These are phyloP conservation scores for Hyles lineata DNA, from an alignment of 2,888 invertebrate genomes.

Conservation along the genomic window DNA sequence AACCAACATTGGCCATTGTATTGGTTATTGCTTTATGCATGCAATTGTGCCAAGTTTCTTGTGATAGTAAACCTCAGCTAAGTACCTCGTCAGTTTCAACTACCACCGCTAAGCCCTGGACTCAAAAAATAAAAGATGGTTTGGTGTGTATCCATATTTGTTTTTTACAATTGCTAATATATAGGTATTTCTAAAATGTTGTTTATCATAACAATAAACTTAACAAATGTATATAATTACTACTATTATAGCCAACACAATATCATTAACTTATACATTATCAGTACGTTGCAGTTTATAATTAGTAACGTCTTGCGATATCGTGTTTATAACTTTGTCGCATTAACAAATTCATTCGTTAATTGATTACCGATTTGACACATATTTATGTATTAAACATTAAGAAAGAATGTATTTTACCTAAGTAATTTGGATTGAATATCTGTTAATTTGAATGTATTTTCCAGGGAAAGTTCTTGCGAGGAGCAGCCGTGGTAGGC, in stretches of 20 bases:
- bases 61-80: constrained; percentile 32
- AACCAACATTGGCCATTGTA: constrained; percentile 43
- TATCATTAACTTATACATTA: not conserved
- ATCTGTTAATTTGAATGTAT: not conserved
- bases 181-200: no score
- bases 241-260: no score
- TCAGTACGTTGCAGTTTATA: not conserved
- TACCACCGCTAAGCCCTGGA: constrained; percentile 52
- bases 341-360: not conserved
- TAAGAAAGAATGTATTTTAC: not conserved
- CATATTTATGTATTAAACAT: not conserved
- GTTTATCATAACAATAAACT: no score
- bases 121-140: constrained; percentile 57
- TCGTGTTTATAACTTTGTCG: not conserved
- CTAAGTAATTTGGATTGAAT: not conserved
- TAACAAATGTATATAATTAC: no score
- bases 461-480: constrained; percentile 56
- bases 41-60: constrained; percentile 45
- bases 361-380: not conserved
- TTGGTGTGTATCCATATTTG: constrained; percentile 51
- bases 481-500: constrained; percentile 54
- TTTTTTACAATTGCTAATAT: not conserved
- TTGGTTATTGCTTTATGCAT: constrained; percentile 42
- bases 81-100: constrained; percentile 33
- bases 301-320: not conserved